Base-by-base conservation (phyloP, 2,888 invertebrate genomes). In the Drosophila vallismaia region DNA sequence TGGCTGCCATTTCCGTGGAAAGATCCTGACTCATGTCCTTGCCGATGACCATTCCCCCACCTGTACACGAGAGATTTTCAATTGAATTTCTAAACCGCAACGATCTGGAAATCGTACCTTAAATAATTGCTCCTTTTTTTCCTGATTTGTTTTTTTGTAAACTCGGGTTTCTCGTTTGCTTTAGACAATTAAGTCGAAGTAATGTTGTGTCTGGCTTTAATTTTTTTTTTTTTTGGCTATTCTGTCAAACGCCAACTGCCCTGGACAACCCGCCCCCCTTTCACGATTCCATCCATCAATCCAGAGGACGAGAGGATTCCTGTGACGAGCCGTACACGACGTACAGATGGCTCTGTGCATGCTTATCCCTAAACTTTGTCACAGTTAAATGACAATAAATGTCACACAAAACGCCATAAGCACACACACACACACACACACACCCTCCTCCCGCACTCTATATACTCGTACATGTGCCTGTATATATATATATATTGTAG, bases 301-400 rank as follows among this genome's bases (percentile, higher is more conserved):
- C 19, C 33, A 8, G 5, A 9, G 36, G 28, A 45, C 51, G 62
- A 26, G 28, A 45, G 45, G 62, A 26, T 42, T 29, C 31, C 31
- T 24, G 55, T 53, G 57, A 53, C 54, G 44, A 38, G 28, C 4
- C 44, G 26, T 10, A 33, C 31, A 45, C 26, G 36, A 14, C 31
- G 29, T 26, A 19, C 52, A 56, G 51, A 51, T 56, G 48, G 36
- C 56, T 45, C 38, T 42, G 66, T 77, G 82, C 67, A 71, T 79
- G 80, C 77, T 83, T 83, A 83, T 80, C 79, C 83, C 77, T 76
- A 85, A 86, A 86, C 83, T 86, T 86, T 86, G 80, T 85, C 87
- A 86, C 83, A 82, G 85, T 80, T 86, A 86, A 86, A 76, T 86
- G 83, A 86, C 87, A 86, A 86, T 86, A 86, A 86, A 86, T 85